Evolutionary conservation across 2,113 vertebrate species (phyloP).

Genomic region (Eulacestoma nigropectus): DNA sequence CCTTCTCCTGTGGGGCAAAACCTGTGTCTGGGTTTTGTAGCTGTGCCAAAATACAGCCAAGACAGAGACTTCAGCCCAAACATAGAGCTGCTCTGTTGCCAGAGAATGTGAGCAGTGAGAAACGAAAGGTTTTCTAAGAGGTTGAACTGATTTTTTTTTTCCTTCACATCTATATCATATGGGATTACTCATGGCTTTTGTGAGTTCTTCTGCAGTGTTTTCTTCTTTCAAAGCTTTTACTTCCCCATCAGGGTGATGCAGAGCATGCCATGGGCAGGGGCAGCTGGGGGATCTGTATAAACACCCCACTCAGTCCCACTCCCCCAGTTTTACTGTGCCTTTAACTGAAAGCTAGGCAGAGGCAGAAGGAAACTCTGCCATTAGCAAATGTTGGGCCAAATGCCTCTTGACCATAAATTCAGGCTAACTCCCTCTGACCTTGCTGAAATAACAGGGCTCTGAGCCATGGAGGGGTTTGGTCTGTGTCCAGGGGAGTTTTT

Average conservation of each 20-base stretch:
- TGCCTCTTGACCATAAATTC: not conserved
- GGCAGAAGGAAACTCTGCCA: not conserved
- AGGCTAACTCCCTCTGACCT: not conserved
- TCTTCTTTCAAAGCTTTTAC: not conserved
- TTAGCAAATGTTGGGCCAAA: not conserved
- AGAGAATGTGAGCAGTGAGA: not conserved
- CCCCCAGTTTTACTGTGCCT: not conserved
- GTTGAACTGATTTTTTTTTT: not conserved
- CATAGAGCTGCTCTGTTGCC: not conserved
- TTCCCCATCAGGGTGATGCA: not conserved
- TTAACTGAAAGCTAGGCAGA: not conserved
- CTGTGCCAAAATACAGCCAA: not conserved
- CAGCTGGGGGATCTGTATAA: accelerated
- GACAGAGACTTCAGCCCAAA: not conserved
- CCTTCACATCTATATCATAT: not conserved
- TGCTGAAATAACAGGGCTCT: not conserved
- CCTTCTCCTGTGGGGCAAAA: not conserved
- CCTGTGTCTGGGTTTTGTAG: not conserved
- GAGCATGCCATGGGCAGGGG: not conserved
- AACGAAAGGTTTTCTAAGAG: not conserved
- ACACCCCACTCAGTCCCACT: not conserved
- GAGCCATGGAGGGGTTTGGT: not conserved
- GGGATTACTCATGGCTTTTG: not conserved
- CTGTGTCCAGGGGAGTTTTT: not conserved
- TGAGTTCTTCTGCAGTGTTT: not conserved